Conservation (phyloP, 2,797 vertebrate species). For the Sylvia borin region DNA sequence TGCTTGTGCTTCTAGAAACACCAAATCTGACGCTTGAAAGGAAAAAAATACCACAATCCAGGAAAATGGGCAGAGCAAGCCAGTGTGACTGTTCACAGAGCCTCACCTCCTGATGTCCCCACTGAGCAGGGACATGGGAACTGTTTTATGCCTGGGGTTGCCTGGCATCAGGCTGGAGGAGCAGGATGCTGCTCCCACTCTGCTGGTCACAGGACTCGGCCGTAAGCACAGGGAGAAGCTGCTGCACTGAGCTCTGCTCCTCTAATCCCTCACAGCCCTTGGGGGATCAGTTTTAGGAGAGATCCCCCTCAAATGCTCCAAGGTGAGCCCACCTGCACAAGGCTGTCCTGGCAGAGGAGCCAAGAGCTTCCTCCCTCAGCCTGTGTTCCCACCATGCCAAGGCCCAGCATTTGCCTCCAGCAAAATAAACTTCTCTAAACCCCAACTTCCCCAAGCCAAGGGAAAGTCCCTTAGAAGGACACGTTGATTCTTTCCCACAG, state of each 20-base stretch:
- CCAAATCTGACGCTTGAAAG: not conserved
- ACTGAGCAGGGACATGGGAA: not conserved
- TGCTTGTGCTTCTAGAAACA: not conserved
- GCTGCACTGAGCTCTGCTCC: not conserved
- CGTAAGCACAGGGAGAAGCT: not conserved
- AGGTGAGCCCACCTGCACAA: not conserved
- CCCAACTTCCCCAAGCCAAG: not conserved
- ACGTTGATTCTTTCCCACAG: fast-evolving
- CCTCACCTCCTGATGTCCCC: not conserved
- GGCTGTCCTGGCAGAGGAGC: not conserved
- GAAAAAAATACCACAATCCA: not conserved
- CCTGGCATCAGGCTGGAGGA: not conserved
- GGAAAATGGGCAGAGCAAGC: not conserved
- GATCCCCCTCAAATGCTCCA: not conserved
- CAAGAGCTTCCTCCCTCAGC: not conserved
- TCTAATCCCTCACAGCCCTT: not conserved
- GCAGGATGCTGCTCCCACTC: not conserved
- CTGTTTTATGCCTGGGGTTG: fast-evolving
- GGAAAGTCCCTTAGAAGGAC: not conserved
- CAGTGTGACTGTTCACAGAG: fast-evolving
- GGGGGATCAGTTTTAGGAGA: not conserved
- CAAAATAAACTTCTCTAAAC: not conserved
- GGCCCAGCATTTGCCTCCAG: not conserved
- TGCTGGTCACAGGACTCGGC: fast-evolving
- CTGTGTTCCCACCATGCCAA: not conserved